These are phyloP conservation scores for Thamnophis elegans DNA, from an alignment of 2,797 vertebrate species.

Conservation along the genomic window DNA sequence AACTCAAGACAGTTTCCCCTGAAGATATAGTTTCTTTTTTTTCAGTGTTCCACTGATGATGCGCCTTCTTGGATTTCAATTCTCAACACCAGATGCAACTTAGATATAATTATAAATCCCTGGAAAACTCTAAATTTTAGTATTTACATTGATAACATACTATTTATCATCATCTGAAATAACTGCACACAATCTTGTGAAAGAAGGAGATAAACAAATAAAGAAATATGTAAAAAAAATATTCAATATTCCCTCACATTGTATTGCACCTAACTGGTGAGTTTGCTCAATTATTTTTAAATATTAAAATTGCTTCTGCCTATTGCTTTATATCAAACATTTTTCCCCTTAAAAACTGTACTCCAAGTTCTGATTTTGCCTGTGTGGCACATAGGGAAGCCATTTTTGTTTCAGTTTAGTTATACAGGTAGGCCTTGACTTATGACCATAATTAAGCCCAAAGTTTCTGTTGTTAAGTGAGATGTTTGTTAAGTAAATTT, in stretches of 20 bases:
- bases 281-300: not conserved
- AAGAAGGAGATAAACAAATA: not conserved
- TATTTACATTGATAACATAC: not conserved
- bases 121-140: not conserved
- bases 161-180: not conserved
- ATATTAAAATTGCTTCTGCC: not conserved
- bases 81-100: not conserved
- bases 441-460: not conserved
- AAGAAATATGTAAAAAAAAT: not conserved
- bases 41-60: conserved; percentile 31
- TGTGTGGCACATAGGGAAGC: not conserved
- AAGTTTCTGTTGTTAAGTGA: not conserved
- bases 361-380: not conserved
- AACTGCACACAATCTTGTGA: not conserved
- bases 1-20: conserved; percentile 31
- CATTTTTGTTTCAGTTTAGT: not conserved
- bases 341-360: not conserved
- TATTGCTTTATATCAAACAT: not conserved
- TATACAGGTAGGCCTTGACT: not conserved
- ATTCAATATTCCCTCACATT: not conserved
- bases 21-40: conserved; percentile 50
- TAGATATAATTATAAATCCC: not conserved
- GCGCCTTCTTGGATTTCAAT: not conserved
- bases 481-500: not conserved
- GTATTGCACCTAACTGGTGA: not conserved